Evolutionary conservation across 2,888 invertebrate genomes (phyloP).

Genomic region (Sipha maydis): DNA sequence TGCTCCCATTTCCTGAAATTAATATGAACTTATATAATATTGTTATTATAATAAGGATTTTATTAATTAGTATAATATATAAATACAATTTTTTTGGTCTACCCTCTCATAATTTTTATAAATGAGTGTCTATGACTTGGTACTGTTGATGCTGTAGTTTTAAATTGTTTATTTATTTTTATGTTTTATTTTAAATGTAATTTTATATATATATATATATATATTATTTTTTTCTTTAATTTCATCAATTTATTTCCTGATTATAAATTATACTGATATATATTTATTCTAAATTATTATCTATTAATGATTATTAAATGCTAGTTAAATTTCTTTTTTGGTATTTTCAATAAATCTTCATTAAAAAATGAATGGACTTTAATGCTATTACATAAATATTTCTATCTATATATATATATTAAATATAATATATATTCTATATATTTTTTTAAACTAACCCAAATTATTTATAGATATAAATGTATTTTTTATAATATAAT

Average conservation of each 20-base stretch:
- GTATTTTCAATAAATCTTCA: background rate
- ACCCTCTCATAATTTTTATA: too few species aligned
- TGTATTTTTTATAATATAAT: background rate
- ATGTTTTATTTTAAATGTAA: background rate
- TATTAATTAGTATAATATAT: too few species aligned
- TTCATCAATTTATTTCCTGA: background rate
- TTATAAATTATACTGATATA: background rate
- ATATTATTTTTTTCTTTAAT: background rate
- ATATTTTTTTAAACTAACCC: background rate
- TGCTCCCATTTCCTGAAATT: too few species aligned
- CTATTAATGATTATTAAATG: background rate
- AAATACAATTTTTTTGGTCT: too few species aligned
- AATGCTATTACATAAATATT: background rate
- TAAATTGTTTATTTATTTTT: background rate
- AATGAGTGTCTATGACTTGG: too few species aligned
- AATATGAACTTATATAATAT: too few species aligned
- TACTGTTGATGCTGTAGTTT: background rate
- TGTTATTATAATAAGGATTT: too few species aligned
- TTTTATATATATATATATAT: too few species aligned
- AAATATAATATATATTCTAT: too few species aligned
- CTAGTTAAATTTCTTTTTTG: background rate
- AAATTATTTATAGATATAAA: background rate
- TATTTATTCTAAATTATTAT: background rate
- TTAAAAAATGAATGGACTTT: background rate
- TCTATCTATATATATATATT: background rate